Percentiles rank a stretch among this genome's conserved stretches.
Conservation (phyloP, 2,113 vertebrate species). For the Barbus barbus region DNA sequence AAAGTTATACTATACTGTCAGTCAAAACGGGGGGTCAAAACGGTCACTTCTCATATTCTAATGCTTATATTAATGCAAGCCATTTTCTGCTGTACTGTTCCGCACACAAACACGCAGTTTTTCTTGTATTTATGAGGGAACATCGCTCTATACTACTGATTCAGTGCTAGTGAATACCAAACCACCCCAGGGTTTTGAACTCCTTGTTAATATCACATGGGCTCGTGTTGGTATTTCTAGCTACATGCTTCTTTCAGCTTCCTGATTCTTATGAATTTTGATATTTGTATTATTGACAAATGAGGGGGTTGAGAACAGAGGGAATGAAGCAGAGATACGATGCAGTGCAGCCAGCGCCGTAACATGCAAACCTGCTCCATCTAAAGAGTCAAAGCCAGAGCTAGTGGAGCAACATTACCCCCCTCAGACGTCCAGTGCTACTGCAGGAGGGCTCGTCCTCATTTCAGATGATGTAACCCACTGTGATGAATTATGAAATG, state of each 20-base stretch:
- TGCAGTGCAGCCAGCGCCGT: neutral
- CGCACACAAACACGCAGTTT: neutral
- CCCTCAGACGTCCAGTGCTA: neutral
- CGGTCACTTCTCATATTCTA: neutral
- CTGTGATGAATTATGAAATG: slow-evolving; percentile 54
- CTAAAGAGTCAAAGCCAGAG: neutral
- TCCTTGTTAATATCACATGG: slow-evolving; percentile 13
- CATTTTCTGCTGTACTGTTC: neutral
- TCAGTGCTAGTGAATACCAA: slow-evolving; percentile 6
- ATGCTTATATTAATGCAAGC: neutral
- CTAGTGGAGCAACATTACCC: slow-evolving; percentile 35
- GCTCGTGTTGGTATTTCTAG: slow-evolving; percentile 9
- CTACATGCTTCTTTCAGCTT: neutral
- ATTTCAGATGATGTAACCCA: slow-evolving; percentile 42
- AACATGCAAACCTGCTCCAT: neutral
- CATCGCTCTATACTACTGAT: neutral
- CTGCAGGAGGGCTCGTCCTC: neutral
- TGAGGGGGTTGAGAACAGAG: neutral
- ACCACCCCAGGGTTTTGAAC: slow-evolving; percentile 11
- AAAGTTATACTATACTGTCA: no score
- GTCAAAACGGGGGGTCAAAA: rapidly evolving
- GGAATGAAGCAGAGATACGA: neutral
- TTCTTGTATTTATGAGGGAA: slow-evolving; percentile 5
- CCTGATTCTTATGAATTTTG: slow-evolving; percentile 31
- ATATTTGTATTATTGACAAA: slow-evolving; percentile 39